Evolutionary conservation across 2,113 vertebrate genomes (phyloP), one percentile per base, ranked within the genome.

Genomic region (Balaeniceps rex): DNA sequence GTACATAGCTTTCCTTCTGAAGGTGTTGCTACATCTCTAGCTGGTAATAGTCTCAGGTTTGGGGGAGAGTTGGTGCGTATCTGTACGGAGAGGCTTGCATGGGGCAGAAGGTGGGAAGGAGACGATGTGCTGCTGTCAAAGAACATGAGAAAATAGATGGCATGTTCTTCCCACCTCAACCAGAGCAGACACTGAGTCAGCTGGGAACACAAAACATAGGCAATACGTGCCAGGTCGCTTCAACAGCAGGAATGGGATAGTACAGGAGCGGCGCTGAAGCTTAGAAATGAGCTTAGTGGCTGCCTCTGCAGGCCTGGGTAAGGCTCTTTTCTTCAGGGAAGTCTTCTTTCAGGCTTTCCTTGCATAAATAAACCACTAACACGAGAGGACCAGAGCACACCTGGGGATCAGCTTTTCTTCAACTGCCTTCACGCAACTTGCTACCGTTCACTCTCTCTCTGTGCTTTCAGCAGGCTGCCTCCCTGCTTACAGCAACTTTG

Each of bases 381-480:
- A 28, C 22, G 63, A 77, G 64, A 21, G 23, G 58, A 51, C 46
- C 54, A 51, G 60, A 74, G 58, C 34, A 83, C 3, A 31, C 75
- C 80, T 65, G 26, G 36, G 44, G 60, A 78, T 49, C 68, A 78
- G n/a, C 46, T 84, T 95, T 83, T 74, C 89, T 83, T 94, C 95
- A 63, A 10, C 36, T 64, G 40, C 49, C 52, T 54, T 87, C 61
- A 31, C 46, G 25, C 46, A 74, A 11, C 47, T 75, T 54, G 28
- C 58, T 65, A 19, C 51, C 38, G 55, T 91, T 51, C 55, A 19
- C 33, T 33, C 14, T 19, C 51, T 75, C 42, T 3, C 47, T 33
- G 42, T 26, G 36, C 49, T 78, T 88, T 92, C 90, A 85, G 13
- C 80, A 74, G 63, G 36, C 42, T 51, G 40, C 54, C 28, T 89